Evolutionary conservation across 2,113 vertebrate species (phyloP), one percentile per base, ranked within the genome.

Genomic region (Zootoca vivipara): DNA sequence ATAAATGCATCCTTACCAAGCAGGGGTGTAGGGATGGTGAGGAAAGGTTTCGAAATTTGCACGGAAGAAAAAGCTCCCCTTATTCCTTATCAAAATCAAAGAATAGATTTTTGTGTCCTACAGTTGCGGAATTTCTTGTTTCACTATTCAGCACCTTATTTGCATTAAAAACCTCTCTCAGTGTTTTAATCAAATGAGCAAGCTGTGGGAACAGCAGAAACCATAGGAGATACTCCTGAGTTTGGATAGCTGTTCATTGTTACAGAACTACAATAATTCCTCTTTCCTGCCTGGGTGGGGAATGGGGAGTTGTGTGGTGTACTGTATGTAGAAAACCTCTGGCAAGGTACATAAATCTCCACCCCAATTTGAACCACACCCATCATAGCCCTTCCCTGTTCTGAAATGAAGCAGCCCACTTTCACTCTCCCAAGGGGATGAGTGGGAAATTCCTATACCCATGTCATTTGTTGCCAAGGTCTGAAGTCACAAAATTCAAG

Each of bases 11-110:
- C 74, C 58, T 80, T 70, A 56, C 5, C 16, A 10, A 64, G 1
- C 4, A 56, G 65, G 12, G 15, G 24, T 30, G 89, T 8, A 20
- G 58, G 13, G 89, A 80, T 67, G 3, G 22, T 8, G 10, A 26
- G 18, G 20, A n/a, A 52, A 22, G 85, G 3, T 16, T 86, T 82
- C 78, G 2, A 62, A 0, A 82, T 88, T 18, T 0, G 0, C 42
- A 20, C 16, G 56, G 6, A 87, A 84, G 62, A 0, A 52, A 74
- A n/a, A 5, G 3, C 0, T 84, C 28, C 28, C 18, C 56, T 64
- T n/a, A 64, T 62, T 24, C 5, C 13, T 10, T 70, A 46, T 84
- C 33, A 16, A 72, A 10, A 42, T 82, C 67, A 82, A 10, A 69
- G 22, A 82, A 82, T 62, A 62, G 58, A 20, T 62, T 62, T 62